A percentile compares a stretch with the other conserved stretches of the same genome.
Conservation (phyloP, 2,888 invertebrate species). For the Erebia ligea region DNA sequence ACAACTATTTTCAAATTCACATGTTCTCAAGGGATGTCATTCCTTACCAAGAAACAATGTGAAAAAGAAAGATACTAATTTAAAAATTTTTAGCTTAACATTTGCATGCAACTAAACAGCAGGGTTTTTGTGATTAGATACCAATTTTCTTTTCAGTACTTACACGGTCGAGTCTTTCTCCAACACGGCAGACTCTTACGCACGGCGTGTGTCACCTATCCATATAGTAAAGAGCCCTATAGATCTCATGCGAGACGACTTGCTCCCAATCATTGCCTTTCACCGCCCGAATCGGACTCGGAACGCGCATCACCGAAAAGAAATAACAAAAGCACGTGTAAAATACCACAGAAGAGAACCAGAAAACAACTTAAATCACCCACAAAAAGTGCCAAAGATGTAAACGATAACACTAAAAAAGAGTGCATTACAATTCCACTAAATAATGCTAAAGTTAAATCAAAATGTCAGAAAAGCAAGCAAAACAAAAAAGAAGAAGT, state of each 20-base stretch:
- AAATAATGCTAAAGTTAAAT: constrained; percentile 58
- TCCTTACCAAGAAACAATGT: not conserved
- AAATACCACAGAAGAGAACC: constrained; percentile 63
- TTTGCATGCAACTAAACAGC: not conserved
- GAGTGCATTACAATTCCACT: constrained; percentile 49
- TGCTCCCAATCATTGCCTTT: constrained; percentile 60
- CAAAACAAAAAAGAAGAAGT: constrained; percentile 49
- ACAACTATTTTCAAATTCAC: not conserved
- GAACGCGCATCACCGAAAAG: constrained; percentile 66
- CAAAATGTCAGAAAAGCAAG: constrained; percentile 49
- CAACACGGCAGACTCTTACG: constrained; percentile 88
- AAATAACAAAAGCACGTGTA: constrained; percentile 52
- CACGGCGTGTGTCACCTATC: constrained; percentile 84
- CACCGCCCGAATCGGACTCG: constrained; percentile 68
- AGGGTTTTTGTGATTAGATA: not conserved
- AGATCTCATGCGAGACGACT: constrained; percentile 70
- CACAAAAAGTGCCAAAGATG: constrained; percentile 70
- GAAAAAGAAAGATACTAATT: not conserved
- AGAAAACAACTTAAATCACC: constrained; percentile 73
- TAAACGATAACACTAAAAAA: constrained; percentile 72
- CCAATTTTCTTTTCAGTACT: constrained; percentile 83
- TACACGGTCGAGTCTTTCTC: constrained; percentile 89
- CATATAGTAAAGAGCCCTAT: constrained; percentile 75
- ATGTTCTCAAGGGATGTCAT: not conserved
- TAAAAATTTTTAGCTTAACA: not conserved